These are phyloP conservation scores for Andrena flavipes DNA, from an alignment of 2,888 invertebrate genomes.

Conservation along the genomic window DNA sequence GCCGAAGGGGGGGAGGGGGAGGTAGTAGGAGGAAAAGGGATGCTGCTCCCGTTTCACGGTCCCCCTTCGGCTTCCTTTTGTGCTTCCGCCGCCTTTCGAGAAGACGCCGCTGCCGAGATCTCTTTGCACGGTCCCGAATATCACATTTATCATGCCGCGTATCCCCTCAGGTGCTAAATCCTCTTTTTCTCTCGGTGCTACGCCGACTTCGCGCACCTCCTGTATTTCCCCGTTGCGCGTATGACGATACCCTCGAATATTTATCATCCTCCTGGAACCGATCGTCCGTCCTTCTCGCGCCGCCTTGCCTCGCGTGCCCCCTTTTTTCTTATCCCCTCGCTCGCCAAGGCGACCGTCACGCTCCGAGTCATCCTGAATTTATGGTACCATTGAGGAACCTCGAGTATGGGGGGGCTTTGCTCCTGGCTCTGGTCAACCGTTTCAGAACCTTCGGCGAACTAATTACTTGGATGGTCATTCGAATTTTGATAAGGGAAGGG, in stretches of 20 bases:
- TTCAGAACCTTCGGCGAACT: constrained; percentile 7
- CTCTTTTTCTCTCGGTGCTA: constrained; percentile 42
- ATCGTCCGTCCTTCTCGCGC: constrained; percentile 21
- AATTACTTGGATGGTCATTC: constrained; percentile 25
- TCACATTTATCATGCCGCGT: constrained; percentile 68
- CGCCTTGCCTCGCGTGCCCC: neutral
- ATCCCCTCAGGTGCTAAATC: constrained; percentile 57
- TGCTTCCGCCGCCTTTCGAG: constrained; percentile 33
- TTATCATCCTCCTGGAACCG: constrained; percentile 63
- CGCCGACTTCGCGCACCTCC: constrained; percentile 27
- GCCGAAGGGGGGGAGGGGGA: neutral
- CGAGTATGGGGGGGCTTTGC: constrained; percentile 7
- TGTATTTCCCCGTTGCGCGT: constrained; percentile 54
- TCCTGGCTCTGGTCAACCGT: neutral
- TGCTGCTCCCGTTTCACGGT: constrained; percentile 25
- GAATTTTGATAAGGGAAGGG: neutral
- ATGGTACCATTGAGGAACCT: constrained; percentile 40
- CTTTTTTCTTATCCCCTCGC: neutral
- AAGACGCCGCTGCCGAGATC: constrained; percentile 34
- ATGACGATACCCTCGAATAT: constrained; percentile 64
- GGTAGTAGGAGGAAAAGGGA: neutral
- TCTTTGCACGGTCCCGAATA: constrained; percentile 57
- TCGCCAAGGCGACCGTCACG: constrained; percentile 5
- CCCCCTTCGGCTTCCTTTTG: constrained; percentile 38
- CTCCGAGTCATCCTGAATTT: constrained; percentile 37